These are phyloP conservation scores for Pelobates fuscus DNA, from an alignment of 2,113 vertebrate species.

Conservation along the genomic window DNA sequence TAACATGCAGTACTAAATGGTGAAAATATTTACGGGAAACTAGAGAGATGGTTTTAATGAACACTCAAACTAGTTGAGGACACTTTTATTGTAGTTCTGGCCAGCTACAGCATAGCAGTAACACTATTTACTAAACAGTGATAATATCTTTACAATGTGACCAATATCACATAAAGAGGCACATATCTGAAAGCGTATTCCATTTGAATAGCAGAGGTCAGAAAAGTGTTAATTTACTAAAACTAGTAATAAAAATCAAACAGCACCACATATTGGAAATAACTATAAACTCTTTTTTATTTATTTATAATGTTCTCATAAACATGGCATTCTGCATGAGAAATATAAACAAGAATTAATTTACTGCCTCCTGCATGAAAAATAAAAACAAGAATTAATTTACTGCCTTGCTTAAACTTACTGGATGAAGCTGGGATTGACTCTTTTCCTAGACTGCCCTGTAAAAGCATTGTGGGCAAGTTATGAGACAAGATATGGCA, in stretches of 20 bases:
- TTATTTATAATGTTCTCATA: neutral
- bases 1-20: slow-evolving; percentile 53
- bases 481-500: no score
- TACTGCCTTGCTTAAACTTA: no score
- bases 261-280: neutral
- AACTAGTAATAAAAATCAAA: neutral
- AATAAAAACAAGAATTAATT: no score
- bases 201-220: slow-evolving; percentile 33
- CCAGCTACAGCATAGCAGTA: slow-evolving; percentile 52
- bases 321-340: neutral
- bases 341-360: slow-evolving; percentile 3
- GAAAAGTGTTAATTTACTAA: neutral
- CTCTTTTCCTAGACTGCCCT: no score
- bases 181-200: slow-evolving; percentile 42
- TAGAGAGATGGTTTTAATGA: slow-evolving; percentile 44
- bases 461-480: no score
- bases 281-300: neutral
- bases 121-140: slow-evolving; percentile 62
- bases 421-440: no score
- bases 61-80: slow-evolving; percentile 57
- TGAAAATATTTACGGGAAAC: slow-evolving; percentile 61
- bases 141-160: slow-evolving; percentile 50
- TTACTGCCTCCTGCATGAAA: no score
- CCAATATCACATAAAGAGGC: slow-evolving; percentile 51
- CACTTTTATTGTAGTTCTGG: slow-evolving; percentile 55